Conservation (phyloP, 2,888 invertebrate species). For the Meteorus cinctellus region DNA sequence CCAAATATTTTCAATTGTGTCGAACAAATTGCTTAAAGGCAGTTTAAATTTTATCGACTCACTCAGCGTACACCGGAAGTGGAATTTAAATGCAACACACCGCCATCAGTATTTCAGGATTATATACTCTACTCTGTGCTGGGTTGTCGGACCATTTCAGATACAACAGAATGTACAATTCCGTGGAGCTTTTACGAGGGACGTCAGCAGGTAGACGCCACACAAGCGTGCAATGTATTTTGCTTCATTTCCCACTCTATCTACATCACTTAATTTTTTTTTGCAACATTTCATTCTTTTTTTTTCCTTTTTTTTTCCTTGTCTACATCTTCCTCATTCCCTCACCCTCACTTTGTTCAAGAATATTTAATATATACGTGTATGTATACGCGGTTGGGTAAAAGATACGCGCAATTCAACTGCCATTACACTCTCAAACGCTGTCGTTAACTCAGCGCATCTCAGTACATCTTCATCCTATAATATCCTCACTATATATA, state of each 20-base stretch:
- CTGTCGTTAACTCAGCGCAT: conserved; percentile 27
- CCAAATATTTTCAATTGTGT: neutral
- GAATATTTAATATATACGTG: neutral
- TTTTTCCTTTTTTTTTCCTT: neutral
- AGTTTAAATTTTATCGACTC: conserved; percentile 26
- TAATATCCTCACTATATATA: conserved; percentile 25
- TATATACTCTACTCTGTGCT: conserved; percentile 6
- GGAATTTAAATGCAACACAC: conserved; percentile 28
- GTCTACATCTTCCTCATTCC: conserved; percentile 10
- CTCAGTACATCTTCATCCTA: conserved; percentile 34
- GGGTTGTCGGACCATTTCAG: conserved; percentile 14
- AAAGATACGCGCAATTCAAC: conserved; percentile 26
- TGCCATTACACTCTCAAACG: conserved; percentile 35
- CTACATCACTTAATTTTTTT: neutral
- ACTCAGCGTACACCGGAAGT: conserved; percentile 16
- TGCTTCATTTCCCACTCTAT: conserved; percentile 2
- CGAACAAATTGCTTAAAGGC: conserved; percentile 13
- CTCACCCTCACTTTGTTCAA: conserved; percentile 5
- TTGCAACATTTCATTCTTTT: neutral
- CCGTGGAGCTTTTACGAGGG: conserved; percentile 41
- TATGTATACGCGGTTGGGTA: neutral
- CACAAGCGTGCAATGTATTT: neutral
- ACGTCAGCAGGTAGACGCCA: conserved; percentile 42
- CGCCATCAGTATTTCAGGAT: conserved; percentile 10
- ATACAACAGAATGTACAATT: conserved; percentile 28